Base-by-base conservation (phyloP, 53 echinoderm and acorn worm species). In the Apostichopus leukothele region DNA sequence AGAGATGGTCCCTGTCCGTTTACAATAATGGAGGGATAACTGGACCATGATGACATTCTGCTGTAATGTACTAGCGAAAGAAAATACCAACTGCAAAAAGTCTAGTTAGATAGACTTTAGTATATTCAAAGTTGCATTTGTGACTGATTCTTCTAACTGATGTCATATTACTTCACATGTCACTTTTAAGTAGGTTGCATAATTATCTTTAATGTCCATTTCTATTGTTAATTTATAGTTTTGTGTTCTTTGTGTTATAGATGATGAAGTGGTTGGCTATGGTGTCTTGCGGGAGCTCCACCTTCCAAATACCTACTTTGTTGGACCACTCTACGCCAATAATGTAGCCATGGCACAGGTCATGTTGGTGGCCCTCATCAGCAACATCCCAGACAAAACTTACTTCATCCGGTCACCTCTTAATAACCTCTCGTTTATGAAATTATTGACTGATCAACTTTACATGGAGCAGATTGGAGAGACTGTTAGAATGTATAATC, bases 271-370 rank as follows among this genome's bases (percentile, higher is more conserved):
- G 8, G 83, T 99, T 39, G 99, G 99, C 16, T 99, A 96, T 60
- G 99, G 95, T 20, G 93, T 92, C 7, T 60, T 99, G 71, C 91
- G 93, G 4, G 94, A 92, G 16, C 89, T 94, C 23, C 86, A 90
- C 67, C 73, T 79, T 20, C 53, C 92, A 4, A 86, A 89, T 63
- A 88, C 88, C 27, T 92, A 96, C 75, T 85, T 88, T 68, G 93
- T 99, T 55, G 94, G 94, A 4, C 99, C 99, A 7, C 89, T 99
- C 1, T 92, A 94, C 84, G 91, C 93, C 75, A 92, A 92, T 18
- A 96, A 99, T 78, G 90, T 94, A 6, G 93, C 96, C 27, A 91
- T 94, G 5, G 94, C 99, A 16, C 96, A 96, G 85, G 89, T 93
- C 8, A 76, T 96, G 14, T 89, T 96, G 19, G 76, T 99, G 50